A percentile compares a stretch with the other conserved stretches of the same genome.
phyloP scores from a whole-genome alignment of 2,797 vertebrate species.

The Danio choprae region DNA sequence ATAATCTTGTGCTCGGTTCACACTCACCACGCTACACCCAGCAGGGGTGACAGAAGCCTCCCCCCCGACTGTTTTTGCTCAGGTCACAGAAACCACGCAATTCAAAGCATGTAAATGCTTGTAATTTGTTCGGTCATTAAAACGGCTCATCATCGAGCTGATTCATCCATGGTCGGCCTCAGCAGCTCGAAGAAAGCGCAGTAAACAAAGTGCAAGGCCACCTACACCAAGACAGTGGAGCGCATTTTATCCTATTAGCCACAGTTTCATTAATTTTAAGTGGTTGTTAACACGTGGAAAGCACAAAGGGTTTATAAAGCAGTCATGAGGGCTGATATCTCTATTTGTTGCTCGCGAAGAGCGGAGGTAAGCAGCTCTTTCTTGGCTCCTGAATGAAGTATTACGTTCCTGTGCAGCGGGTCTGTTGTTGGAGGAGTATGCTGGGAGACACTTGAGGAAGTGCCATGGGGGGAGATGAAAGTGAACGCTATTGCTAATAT shows the following conservation, averaged over 20 bases:
- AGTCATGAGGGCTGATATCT: constrained; percentile 69
- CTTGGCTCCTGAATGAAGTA: constrained; percentile 71
- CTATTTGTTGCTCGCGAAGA: constrained; percentile 71
- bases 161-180: constrained; percentile 27
- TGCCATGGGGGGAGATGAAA: constrained; percentile 83
- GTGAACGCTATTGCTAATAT: constrained; percentile 79
- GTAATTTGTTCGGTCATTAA: constrained; percentile 57
- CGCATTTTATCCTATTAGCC: constrained; percentile 50
- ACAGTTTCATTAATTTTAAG: constrained; percentile 55
- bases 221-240: constrained; percentile 23
- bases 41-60: constrained; percentile 45
- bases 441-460: constrained; percentile 76
- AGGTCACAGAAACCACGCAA: constrained; percentile 52
- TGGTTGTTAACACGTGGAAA: constrained; percentile 50
- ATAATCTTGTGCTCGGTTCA: constrained; percentile 55
- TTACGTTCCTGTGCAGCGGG: constrained; percentile 69
- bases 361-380: constrained; percentile 75
- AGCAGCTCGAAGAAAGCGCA: constrained; percentile 7
- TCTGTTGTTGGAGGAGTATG: constrained; percentile 75
- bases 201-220: constrained; percentile 24
- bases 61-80: constrained; percentile 39
- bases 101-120: constrained; percentile 52
- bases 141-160: constrained; percentile 39
- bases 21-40: constrained; percentile 40
- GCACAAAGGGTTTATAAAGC: constrained; percentile 49